Conservation (phyloP, 2,113 vertebrate species). For the Sprattus sprattus region DNA sequence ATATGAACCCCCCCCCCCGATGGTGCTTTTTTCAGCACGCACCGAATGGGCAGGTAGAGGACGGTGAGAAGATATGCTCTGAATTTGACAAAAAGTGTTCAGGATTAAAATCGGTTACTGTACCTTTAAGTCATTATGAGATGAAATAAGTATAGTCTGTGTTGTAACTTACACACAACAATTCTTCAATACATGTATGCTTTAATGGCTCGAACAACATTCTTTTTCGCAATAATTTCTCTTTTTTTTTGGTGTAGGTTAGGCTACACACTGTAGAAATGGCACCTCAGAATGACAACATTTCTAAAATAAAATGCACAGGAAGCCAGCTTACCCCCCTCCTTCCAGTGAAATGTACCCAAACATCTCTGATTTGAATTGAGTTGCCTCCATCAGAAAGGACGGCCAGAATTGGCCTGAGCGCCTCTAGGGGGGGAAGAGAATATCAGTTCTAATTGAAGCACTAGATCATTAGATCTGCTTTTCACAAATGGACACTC, state of each 20-base stretch:
- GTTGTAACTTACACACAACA: neutral
- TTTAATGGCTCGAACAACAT: too few relatives aligned
- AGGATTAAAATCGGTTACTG: too few relatives aligned
- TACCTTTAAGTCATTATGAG: neutral
- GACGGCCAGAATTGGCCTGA: neutral
- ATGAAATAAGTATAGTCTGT: neutral
- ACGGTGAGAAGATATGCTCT: too few relatives aligned
- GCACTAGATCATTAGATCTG: neutral
- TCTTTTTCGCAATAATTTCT: too few relatives aligned
- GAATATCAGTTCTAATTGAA: neutral
- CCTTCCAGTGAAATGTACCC: neutral
- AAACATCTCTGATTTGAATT: neutral
- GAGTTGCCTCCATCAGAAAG: neutral
- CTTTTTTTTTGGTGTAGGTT: too few relatives aligned
- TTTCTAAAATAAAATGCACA: neutral
- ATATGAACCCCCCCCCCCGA: too few relatives aligned
- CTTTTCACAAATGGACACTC: conserved; percentile 4
- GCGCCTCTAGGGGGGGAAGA: neutral
- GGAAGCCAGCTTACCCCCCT: neutral
- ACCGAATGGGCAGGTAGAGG: too few relatives aligned
- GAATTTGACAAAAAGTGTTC: too few relatives aligned
- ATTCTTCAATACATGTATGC: neutral
- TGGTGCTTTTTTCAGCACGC: too few relatives aligned
- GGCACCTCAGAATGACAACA: neutral
- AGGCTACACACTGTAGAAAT: neutral